Evolutionary conservation across 2,113 vertebrate genomes (phyloP).

Genomic region (Nothoprocta pentlandii): DNA sequence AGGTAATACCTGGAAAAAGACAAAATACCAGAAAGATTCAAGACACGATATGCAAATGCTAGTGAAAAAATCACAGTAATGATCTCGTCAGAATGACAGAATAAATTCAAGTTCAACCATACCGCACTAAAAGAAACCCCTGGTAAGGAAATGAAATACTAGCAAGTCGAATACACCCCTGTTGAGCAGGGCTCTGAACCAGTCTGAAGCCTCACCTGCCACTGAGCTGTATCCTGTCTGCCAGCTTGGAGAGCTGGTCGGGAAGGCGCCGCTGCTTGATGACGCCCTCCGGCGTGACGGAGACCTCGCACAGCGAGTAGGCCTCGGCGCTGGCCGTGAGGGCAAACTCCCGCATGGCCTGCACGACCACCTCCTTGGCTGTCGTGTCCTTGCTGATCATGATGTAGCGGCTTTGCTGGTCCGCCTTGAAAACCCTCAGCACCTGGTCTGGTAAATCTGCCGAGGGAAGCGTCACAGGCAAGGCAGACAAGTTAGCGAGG

Average conservation of each 20-base stretch:
- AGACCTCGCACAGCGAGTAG: constrained; percentile 95
- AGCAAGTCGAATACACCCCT: background rate
- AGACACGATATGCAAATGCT: background rate
- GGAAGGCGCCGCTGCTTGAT: constrained; percentile 96
- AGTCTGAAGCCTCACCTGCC: constrained; percentile 83
- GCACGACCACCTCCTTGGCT: constrained; percentile 94
- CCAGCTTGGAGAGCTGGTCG: constrained; percentile 96
- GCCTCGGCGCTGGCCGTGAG: constrained; percentile 91
- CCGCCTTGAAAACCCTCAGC: constrained; percentile 94
- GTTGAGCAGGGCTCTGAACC: background rate
- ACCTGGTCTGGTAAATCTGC: constrained; percentile 96
- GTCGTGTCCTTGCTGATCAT: constrained; percentile 99
- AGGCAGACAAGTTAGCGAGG: background rate
- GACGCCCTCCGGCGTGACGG: constrained; percentile 96
- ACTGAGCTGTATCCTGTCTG: constrained; percentile 96
- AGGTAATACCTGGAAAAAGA: constrained; percentile 90
- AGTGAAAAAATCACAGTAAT: background rate
- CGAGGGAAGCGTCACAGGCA: background rate
- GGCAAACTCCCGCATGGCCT: constrained; percentile 96
- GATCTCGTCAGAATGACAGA: background rate
- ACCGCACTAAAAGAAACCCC: background rate
- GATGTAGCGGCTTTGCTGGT: constrained; percentile 98
- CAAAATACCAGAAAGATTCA: background rate
- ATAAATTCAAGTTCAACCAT: background rate
- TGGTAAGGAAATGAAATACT: background rate